Evolutionary conservation across 2,113 vertebrate species (phyloP).

Genomic region (Hylia prasina): DNA sequence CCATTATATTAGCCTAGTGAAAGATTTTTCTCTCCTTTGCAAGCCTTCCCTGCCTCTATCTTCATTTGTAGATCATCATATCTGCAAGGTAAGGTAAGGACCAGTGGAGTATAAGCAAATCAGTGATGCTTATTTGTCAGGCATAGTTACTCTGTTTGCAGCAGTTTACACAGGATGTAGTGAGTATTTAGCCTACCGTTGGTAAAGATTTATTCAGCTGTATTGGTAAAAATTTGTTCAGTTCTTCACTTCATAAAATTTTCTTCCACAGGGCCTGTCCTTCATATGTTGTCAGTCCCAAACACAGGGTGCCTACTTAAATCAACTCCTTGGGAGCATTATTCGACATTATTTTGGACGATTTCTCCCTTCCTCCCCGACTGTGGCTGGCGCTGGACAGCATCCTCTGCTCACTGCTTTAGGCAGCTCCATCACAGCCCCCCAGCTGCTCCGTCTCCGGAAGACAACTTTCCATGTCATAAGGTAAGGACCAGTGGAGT

Average conservation of each 20-base stretch:
- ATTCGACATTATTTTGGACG: conserved; percentile 87
- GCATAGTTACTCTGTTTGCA: background rate
- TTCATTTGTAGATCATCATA: background rate
- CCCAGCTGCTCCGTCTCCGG: conserved; percentile 55
- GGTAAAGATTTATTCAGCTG: background rate
- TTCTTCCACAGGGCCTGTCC: conserved; percentile 82
- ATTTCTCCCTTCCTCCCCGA: conserved; percentile 83
- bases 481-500: conserved; percentile 49
- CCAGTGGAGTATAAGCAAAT: background rate
- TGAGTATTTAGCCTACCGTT: background rate
- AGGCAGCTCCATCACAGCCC: conserved; percentile 67
- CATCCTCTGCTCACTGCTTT: conserved; percentile 87
- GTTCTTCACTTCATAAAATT: background rate
- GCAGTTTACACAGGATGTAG: background rate
- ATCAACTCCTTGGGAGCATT: conserved; percentile 85
- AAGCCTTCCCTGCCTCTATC: background rate
- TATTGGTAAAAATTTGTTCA: background rate
- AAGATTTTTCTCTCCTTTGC: background rate
- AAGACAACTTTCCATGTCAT: conserved; percentile 66
- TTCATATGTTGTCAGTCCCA: conserved; percentile 82
- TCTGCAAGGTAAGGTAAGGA: background rate
- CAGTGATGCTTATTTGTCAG: background rate
- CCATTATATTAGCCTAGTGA: background rate
- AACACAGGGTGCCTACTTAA: conserved; percentile 82
- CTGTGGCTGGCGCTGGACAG: conserved; percentile 61